These are phyloP conservation scores for Hydra vulgaris DNA, from an alignment of 30 jellyfish, hydroid and myxozoan species.

Conservation along the genomic window DNA sequence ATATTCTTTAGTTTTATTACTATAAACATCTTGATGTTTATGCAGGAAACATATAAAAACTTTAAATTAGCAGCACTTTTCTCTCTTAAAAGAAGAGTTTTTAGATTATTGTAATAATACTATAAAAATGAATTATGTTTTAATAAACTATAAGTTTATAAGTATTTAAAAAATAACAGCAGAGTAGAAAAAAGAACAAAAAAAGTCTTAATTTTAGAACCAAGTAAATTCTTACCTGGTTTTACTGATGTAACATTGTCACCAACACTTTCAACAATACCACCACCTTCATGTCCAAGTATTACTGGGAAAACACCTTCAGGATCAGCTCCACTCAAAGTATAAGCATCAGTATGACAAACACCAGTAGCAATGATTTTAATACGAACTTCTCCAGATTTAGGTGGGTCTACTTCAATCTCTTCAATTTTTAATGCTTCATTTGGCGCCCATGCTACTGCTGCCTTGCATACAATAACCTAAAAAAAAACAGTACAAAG, in stretches of 20 bases:
- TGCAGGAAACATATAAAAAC: too few relatives aligned
- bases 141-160: too few relatives aligned
- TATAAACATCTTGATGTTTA: too few relatives aligned
- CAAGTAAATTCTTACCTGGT: slow-evolving; percentile 38
- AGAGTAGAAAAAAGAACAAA: too few relatives aligned
- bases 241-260: slow-evolving; percentile 89
- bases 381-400: slow-evolving; percentile 81
- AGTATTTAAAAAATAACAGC: too few relatives aligned
- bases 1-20: too few relatives aligned
- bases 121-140: too few relatives aligned
- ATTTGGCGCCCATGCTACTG: slow-evolving; percentile 96
- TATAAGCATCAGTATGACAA: slow-evolving; percentile 94
- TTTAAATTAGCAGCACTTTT: too few relatives aligned
- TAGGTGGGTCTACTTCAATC: slow-evolving; percentile 83
- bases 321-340: slow-evolving; percentile 88
- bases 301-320: slow-evolving; percentile 92
- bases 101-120: too few relatives aligned
- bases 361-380: slow-evolving; percentile 84
- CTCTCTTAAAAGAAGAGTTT: too few relatives aligned
- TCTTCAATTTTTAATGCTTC: slow-evolving; percentile 78
- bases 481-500: too few relatives aligned
- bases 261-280: slow-evolving; percentile 85
- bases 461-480: slow-evolving; percentile 83
- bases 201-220: too few relatives aligned
- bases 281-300: slow-evolving; percentile 99